Base-by-base conservation (phyloP, 2,888 invertebrate genomes). In the Stenolophus ochropezus region DNA sequence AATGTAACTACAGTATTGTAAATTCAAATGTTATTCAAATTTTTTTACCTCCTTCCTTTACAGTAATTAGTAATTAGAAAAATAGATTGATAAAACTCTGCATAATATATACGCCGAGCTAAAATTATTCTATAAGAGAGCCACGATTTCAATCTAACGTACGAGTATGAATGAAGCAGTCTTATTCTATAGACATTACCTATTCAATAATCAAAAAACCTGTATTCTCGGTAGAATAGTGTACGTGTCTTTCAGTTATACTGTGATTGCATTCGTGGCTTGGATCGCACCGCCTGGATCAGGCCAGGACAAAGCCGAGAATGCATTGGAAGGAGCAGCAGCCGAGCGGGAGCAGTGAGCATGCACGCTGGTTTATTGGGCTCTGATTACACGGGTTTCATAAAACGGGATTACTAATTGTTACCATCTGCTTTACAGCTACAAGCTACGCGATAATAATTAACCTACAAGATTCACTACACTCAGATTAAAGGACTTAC, bases 331-430 rank as follows among this genome's bases (percentile, higher is more conserved):
- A 42, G 33, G 33, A 42, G 8, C 33, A 42, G n/a, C n/a, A n/a
- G n/a, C n/a, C n/a, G n/a, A n/a, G n/a, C n/a, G n/a, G 33, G 33
- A 42, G 11, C 33, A 42, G 33, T 42, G 33, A 42, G 33, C 33
- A 8, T 61, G 61, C 23, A 61, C 21, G 25, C 23, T 61, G 61
- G 61, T 61, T 61, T 61, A 61, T 61, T 61, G 61, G 25, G 25
- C 61, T 21, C 14, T 61, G 14, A 61, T 61, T 61, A 61, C 23
- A 61, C n/a, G 23, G 25, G 61, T 61, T 56, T 56, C n/a, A 61
- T 61, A 61, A 61, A 61, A 61, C 25, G 23, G 61, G 61, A 61
- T 61, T 61, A 23, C 61, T 14, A 25, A 61, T 61, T 61, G 25
- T 61, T 23, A 25, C 61, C 23, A 61, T 21, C 20, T 25, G 25